Conservation (phyloP, 2,797 vertebrate species). For the Otolemur crassicaudatus region DNA sequence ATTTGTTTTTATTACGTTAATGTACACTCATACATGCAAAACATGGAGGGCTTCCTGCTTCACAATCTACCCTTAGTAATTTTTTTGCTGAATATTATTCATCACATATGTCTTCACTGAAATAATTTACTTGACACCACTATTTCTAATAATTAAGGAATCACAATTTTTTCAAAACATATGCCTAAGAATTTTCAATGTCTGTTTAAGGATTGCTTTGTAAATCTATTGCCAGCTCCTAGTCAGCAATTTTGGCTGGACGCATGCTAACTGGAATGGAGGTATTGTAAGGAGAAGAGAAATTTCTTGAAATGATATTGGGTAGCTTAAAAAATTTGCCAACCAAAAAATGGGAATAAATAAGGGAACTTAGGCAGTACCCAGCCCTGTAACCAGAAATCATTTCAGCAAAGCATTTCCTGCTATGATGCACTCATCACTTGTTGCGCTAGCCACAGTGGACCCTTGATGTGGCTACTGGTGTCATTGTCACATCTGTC, state of each 20-base stretch:
- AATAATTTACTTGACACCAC: background rate
- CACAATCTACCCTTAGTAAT: background rate
- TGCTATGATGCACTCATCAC: background rate
- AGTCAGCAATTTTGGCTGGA: background rate
- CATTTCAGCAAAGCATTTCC: background rate
- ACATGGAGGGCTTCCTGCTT: background rate
- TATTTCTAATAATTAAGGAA: background rate
- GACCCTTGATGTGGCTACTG: background rate
- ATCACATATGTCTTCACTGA: background rate
- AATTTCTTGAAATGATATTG: background rate
- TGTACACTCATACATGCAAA: background rate
- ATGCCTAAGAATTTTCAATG: background rate
- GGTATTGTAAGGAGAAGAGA: background rate
- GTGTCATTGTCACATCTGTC: background rate
- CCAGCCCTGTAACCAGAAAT: background rate
- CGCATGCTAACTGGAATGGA: background rate
- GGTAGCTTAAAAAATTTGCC: background rate
- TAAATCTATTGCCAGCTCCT: background rate
- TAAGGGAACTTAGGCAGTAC: background rate
- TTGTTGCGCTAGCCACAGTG: too few relatives aligned
- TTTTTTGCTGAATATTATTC: background rate
- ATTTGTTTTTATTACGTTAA: background rate
- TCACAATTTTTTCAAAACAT: background rate
- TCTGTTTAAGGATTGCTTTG: background rate
- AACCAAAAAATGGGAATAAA: background rate